These are phyloP conservation scores for Xenopus tropicalis DNA, from an alignment of 2,113 vertebrate species.

Conservation along the genomic window UCB_Xtro_10.0 CM004451.2:25112501-25113000, in stretches of 20 bases:
- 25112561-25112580: no score
- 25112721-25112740: conserved; percentile 9
- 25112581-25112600: no score
- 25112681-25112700: conserved; percentile 8
- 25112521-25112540: no score
- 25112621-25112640: neutral
- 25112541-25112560: no score
- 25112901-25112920: no score
- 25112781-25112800: conserved; percentile 10
- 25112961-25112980: no score
- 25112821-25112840: neutral
- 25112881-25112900: no score
- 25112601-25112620: neutral
- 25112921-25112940: no score
- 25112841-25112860: neutral
- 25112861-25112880: neutral
- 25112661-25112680: neutral
- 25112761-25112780: conserved; percentile 7
- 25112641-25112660: neutral
- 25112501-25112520: no score
- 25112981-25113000: no score
- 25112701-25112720: neutral
- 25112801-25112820: neutral
- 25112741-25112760: conserved; percentile 1
- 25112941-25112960: no score